These are phyloP conservation scores for Sphaerophoria taeniata DNA, from an alignment of 2,888 invertebrate species.

Conservation along the genomic window DNA sequence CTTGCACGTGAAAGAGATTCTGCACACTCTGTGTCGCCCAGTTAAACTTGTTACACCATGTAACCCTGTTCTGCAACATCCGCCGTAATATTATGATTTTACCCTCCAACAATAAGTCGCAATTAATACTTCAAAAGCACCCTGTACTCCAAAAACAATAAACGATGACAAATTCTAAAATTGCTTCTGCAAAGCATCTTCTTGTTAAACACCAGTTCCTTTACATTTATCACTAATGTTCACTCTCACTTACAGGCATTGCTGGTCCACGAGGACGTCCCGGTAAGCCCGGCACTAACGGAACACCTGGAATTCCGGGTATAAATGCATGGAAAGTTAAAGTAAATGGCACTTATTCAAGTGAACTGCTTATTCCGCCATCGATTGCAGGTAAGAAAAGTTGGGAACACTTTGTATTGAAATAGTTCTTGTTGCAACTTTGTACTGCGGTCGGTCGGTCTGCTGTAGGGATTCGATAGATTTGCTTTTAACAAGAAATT, in stretches of 20 bases:
- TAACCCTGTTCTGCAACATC: neutral
- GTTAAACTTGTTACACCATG: neutral
- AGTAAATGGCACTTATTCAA: conserved; percentile 85
- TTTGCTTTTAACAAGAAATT: neutral
- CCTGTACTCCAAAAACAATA: neutral
- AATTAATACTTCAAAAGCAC: neutral
- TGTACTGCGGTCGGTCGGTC: conserved; percentile 15
- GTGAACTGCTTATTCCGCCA: conserved; percentile 92
- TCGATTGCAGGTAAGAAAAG: conserved; percentile 87
- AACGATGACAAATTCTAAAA: conserved; percentile 2
- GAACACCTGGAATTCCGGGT: conserved; percentile 91
- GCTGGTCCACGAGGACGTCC: conserved; percentile 88
- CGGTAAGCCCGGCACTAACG: conserved; percentile 89
- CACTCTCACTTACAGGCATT: conserved; percentile 77
- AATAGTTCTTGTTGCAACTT: conserved; percentile 41
- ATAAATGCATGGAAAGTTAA: conserved; percentile 89
- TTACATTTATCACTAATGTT: neutral
- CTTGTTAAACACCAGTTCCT: neutral
- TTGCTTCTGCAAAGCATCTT: neutral
- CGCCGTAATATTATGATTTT: neutral
- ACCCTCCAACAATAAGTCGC: neutral
- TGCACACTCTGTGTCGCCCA: neutral
- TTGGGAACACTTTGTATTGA: conserved; percentile 17
- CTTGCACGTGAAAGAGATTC: no score
- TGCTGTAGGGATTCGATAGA: conserved; percentile 30